Conservation (phyloP, 92 coral and sea anemone genomes). For the Paramuricea clavata region DNA sequence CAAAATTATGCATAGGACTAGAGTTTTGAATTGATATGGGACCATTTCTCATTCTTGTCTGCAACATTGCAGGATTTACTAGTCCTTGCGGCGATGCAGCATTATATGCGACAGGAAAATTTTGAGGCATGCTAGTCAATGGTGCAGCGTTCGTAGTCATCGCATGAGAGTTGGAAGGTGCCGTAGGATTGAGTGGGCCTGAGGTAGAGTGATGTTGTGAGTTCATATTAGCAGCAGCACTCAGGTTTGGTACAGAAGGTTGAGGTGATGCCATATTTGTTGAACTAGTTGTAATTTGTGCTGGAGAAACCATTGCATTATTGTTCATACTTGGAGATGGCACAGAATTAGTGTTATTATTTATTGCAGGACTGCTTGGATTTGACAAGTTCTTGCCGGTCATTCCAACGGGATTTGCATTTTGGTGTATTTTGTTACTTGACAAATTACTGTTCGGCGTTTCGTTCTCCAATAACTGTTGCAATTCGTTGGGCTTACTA, state of each 20-base stretch:
- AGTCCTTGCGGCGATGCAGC: slow-evolving; percentile 81
- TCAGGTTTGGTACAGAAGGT: slow-evolving; percentile 93
- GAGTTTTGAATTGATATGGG: slow-evolving; percentile 25
- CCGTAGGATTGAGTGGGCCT: slow-evolving; percentile 85
- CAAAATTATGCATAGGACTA: slow-evolving; percentile 39
- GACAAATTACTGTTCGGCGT: slow-evolving; percentile 79
- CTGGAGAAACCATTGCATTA: slow-evolving; percentile 92
- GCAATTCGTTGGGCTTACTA: slow-evolving; percentile 86
- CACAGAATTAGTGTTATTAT: slow-evolving; percentile 82
- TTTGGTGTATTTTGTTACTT: slow-evolving; percentile 77
- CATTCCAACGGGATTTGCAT: slow-evolving; percentile 80
- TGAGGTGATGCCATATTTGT: slow-evolving; percentile 96
- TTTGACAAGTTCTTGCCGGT: slow-evolving; percentile 86
- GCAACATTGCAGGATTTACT: slow-evolving; percentile 62
- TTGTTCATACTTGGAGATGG: slow-evolving; percentile 83
- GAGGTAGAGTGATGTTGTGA: slow-evolving; percentile 89
- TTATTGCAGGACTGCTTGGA: slow-evolving; percentile 94
- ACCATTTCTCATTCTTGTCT: slow-evolving; percentile 32
- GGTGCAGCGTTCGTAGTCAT: slow-evolving; percentile 91
- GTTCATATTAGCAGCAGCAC: slow-evolving; percentile 73
- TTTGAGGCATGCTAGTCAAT: slow-evolving; percentile 75
- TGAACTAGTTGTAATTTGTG: slow-evolving; percentile 96
- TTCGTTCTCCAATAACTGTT: slow-evolving; percentile 95
- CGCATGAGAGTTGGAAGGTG: slow-evolving; percentile 79
- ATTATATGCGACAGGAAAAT: slow-evolving; percentile 68